Evolutionary conservation across 2,797 vertebrate species (phyloP).

Genomic region (Hoplostethus atlanticus): DNA sequence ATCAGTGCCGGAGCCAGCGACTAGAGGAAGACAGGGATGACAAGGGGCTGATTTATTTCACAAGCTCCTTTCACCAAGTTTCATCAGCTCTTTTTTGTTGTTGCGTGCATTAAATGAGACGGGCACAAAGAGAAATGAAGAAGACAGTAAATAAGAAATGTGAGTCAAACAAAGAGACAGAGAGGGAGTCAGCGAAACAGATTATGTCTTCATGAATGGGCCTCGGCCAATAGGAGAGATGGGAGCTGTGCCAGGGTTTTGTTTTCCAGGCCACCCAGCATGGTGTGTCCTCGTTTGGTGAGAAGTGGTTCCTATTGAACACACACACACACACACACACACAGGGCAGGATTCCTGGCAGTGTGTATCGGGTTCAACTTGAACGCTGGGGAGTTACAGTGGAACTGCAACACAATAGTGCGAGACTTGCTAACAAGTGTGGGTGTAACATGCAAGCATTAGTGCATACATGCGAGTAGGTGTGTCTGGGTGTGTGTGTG

Average conservation of each 20-base stretch:
- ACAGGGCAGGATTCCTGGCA: not conserved
- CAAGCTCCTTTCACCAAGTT: not conserved
- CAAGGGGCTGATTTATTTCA: too few relatives aligned
- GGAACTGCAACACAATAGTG: not conserved
- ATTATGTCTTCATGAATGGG: slow-evolving; percentile 56
- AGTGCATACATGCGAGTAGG: not conserved
- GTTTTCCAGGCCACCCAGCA: slow-evolving; percentile 69
- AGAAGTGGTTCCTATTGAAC: slow-evolving; percentile 59
- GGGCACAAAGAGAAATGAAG: not conserved
- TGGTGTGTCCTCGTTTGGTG: slow-evolving; percentile 64
- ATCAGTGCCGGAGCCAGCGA: too few relatives aligned
- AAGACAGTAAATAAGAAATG: slow-evolving; percentile 13
- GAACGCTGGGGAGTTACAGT: slow-evolving; percentile 7
- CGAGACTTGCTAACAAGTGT: not conserved
- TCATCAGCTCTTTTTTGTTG: not conserved
- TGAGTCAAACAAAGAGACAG: slow-evolving; percentile 9
- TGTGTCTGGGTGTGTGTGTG: slow-evolving; percentile 16
- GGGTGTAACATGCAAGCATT: slow-evolving; percentile 6
- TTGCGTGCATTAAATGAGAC: too few relatives aligned
- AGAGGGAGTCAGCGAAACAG: slow-evolving; percentile 38
- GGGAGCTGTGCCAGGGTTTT: slow-evolving; percentile 57
- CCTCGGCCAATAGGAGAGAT: slow-evolving; percentile 35
- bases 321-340: slow-evolving; percentile 13
- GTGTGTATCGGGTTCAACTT: not conserved
- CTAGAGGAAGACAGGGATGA: too few relatives aligned